Evolutionary conservation across 2,888 invertebrate species (phyloP).

Genomic region (Tetranychus truncatus): DNA sequence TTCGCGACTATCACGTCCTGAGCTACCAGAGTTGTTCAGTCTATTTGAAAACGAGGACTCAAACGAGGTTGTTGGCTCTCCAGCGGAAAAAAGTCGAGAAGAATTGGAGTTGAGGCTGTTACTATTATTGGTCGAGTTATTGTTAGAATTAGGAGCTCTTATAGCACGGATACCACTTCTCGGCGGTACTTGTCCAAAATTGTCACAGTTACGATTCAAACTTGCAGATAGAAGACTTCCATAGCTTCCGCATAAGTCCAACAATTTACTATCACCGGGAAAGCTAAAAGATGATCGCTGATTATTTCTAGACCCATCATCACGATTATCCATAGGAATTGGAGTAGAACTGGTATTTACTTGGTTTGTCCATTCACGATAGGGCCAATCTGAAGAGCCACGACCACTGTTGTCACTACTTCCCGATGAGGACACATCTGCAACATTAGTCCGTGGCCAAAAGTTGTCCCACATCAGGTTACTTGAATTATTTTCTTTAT

Average conservation of each 20-base stretch:
- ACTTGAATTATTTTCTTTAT: not conserved
- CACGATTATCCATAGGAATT: conserved; percentile 3
- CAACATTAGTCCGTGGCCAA: not conserved
- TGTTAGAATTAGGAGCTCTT: not conserved
- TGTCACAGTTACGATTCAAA: not conserved
- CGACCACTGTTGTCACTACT: not conserved
- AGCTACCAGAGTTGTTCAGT: not conserved
- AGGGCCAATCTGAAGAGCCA: not conserved
- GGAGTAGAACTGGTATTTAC: conserved; percentile 3
- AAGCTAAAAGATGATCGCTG: conserved; percentile 8
- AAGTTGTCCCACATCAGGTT: conserved; percentile 2
- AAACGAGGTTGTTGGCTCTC: not conserved
- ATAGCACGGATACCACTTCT: conserved; percentile 9
- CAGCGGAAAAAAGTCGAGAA: conserved; percentile 1
- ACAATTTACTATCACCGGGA: conserved; percentile 10
- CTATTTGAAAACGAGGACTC: not conserved
- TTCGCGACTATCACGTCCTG: not conserved
- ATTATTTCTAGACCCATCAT: not conserved
- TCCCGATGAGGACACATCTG: not conserved
- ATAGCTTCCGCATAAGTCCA: conserved; percentile 4
- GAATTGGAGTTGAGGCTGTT: not conserved
- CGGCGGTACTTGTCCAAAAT: conserved; percentile 10
- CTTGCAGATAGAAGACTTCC: not conserved
- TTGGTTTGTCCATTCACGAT: not conserved
- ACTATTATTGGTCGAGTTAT: not conserved